Evolutionary conservation across 2,797 vertebrate species (phyloP).

Genomic region (Channallabes apus): DNA sequence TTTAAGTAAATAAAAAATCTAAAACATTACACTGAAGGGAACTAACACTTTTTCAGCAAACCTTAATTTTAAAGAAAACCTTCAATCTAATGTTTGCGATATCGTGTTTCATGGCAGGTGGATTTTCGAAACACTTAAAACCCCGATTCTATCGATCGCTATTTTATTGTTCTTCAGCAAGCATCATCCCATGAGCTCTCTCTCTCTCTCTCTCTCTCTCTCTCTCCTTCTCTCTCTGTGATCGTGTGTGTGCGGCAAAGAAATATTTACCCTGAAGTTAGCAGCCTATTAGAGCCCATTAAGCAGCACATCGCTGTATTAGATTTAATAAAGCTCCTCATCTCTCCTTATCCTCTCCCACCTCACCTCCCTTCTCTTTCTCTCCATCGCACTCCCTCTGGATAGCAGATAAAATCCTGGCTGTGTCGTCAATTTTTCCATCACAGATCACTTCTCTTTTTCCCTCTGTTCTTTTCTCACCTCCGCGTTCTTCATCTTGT

Average conservation of each 20-base stretch:
- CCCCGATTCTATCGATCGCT: not conserved
- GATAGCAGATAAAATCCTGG: slow-evolving; percentile 3
- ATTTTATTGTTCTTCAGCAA: not conserved
- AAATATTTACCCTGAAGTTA: slow-evolving; percentile 23
- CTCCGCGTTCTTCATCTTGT: not conserved
- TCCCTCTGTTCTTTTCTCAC: not conserved
- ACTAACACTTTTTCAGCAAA: not conserved
- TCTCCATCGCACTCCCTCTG: not conserved
- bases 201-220: not conserved
- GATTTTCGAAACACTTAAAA: not conserved
- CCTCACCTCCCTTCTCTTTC: not conserved
- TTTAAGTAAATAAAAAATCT: not conserved
- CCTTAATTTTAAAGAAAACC: not conserved
- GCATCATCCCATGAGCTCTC: not conserved
- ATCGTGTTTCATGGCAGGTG: not conserved
- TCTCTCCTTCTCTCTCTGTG: not conserved
- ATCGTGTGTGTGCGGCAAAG: not conserved
- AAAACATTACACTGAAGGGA: not conserved
- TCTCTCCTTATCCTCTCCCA: not conserved
- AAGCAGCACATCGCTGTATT: slow-evolving; percentile 18
- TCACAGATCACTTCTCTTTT: not conserved
- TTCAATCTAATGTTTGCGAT: not conserved
- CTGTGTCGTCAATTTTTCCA: not conserved
- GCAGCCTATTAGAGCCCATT: slow-evolving; percentile 27
- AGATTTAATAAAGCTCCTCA: slow-evolving; percentile 32